Evolutionary conservation across 1,140 invertebrate genomes (phyloP), one percentile per base, ranked within the genome.

Genomic region (Oedothorax gibbosus): DNA sequence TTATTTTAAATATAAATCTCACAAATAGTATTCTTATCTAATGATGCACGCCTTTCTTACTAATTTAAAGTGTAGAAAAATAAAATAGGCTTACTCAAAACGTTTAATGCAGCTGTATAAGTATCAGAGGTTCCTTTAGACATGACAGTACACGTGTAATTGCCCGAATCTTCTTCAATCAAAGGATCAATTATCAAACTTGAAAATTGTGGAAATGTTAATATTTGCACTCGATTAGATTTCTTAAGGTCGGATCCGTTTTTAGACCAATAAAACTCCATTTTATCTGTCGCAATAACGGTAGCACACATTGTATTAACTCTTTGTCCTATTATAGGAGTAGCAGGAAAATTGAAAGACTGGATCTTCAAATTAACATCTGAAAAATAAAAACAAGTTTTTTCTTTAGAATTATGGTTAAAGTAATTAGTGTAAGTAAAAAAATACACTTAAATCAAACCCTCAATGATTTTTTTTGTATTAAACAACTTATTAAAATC

Each of bases 231-330:
- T 73, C 56, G 53, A 7, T 18, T 79, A 10, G 62, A 18, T 54
- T 68, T 73, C 3, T 15, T 7, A 9, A 79, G 9, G 15, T 81
- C 85, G 0, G 15, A 12, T 2, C 86, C 86, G 51, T 87, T 62
- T 65, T 86, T 87, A 1, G 20, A 71, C 87, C 87, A 87, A 0
- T 69, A 21, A 65, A 87, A 87, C n/a, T 66, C 57, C 54, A 86
- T 57, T 81, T 77, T 77, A 14, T 73, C 12, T 0, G 53, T 76
- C 0, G 60, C 81, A 56, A 50, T 49, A 12, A 73, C 35, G 7
- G 86, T 65, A 5, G 86, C 64, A 73, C 87, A 87, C 18, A 87
- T 64, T 7, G 82, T 53, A 7, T n/a, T 86, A 5, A 87, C 72
- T 51, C 66, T 72, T 12, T 85, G 83, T 8, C 86, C 86, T 14